These are phyloP conservation scores for Pterophyllum scalare DNA, from an alignment of 2,113 vertebrate genomes.

Conservation along the genomic window DNA sequence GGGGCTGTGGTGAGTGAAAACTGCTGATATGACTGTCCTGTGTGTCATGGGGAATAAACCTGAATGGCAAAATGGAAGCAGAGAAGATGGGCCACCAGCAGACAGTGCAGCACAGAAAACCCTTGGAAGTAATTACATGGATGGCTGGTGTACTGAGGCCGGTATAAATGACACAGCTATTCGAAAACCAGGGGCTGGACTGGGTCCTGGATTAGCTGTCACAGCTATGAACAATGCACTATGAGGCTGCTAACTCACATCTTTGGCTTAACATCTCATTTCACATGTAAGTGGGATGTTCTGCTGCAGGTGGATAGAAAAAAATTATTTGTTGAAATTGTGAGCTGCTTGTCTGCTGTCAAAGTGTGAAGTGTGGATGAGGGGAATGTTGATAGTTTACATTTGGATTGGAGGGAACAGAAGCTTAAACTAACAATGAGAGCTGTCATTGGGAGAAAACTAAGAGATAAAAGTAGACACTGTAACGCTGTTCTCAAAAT, in stretches of 20 bases:
- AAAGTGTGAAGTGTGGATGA: conserved; percentile 19
- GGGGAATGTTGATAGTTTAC: conserved; percentile 21
- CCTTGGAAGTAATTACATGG: conserved; percentile 76
- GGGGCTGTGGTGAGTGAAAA: conserved; percentile 45
- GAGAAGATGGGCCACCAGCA: conserved; percentile 40
- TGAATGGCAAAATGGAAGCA: conserved; percentile 28
- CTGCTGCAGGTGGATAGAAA: conserved; percentile 16
- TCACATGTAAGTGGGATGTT: conserved; percentile 53
- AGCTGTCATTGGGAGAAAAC: conserved; percentile 12
- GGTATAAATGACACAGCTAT: conserved; percentile 59
- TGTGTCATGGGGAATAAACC: conserved; percentile 41
- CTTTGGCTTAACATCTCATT: conserved; percentile 61
- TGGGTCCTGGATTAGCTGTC: conserved; percentile 57
- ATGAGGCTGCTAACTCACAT: conserved; percentile 49
- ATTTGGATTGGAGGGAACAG: conserved; percentile 24
- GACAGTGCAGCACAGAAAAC: conserved; percentile 44
- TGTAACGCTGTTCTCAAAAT: neutral
- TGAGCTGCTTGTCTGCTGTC: conserved; percentile 9
- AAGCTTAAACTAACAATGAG: conserved; percentile 45
- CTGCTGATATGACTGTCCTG: conserved; percentile 50
- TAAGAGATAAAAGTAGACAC: neutral
- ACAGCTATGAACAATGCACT: conserved; percentile 47
- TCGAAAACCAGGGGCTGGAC: conserved; percentile 30
- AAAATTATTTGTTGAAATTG: neutral
- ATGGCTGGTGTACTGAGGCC: conserved; percentile 63